These are phyloP conservation scores for Tyria jacobaeae DNA, from an alignment of 2,888 invertebrate species.

Conservation along the genomic window DNA sequence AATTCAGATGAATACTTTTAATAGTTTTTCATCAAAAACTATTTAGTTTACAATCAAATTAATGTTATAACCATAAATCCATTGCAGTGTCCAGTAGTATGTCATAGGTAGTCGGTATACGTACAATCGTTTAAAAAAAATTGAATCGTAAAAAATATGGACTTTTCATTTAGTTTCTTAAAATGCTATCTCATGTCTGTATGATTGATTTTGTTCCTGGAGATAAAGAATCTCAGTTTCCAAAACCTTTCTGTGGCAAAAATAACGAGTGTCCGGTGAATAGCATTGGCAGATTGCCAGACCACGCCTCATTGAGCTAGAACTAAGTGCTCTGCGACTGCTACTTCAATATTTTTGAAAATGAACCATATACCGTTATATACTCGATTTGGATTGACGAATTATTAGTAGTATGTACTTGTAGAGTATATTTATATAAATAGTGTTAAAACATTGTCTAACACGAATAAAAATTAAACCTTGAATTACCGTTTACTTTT, in stretches of 20 bases:
- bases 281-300: conserved; percentile 46
- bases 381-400: conserved; percentile 22
- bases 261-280: conserved; percentile 49
- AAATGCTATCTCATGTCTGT: background rate
- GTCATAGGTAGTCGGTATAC: too few relatives aligned
- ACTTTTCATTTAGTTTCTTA: background rate
- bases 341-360: conserved; percentile 30
- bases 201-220: conserved; percentile 40
- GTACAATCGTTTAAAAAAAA: background rate
- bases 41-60: background rate
- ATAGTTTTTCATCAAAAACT: too few relatives aligned
- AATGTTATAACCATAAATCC: background rate
- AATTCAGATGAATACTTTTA: background rate
- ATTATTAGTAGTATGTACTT: background rate
- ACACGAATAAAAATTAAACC: too few relatives aligned
- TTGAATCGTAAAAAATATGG: background rate
- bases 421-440: background rate
- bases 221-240: conserved; percentile 35
- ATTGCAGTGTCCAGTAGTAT: too few relatives aligned
- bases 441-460: background rate
- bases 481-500: too few relatives aligned
- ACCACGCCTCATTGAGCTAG: conserved; percentile 44
- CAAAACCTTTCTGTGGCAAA: conserved; percentile 39
- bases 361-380: conserved; percentile 26
- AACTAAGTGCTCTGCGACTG: conserved; percentile 44